Percentiles rank a stretch among this genome's conserved stretches.
Conservation (phyloP, 2,888 invertebrate species). For the Diaphora mendica region DNA sequence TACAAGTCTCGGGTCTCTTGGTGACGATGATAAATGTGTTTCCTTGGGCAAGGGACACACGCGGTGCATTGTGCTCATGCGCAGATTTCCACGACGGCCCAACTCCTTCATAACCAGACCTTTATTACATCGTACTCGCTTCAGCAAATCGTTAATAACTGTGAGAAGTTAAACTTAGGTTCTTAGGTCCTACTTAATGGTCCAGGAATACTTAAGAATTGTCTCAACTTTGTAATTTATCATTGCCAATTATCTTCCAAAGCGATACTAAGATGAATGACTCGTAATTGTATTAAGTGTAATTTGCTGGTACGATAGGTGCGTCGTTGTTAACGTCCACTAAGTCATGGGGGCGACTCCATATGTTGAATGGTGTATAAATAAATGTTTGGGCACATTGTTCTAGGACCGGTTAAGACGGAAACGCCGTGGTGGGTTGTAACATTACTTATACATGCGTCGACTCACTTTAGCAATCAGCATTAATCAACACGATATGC, state of each 20-base stretch:
- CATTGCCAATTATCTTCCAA: constrained; percentile 60
- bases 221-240: constrained; percentile 48
- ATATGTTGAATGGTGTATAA: constrained; percentile 69
- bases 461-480: constrained; percentile 84
- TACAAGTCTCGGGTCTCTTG: constrained; percentile 75
- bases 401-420: constrained; percentile 82
- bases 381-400: constrained; percentile 82
- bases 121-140: constrained; percentile 39
- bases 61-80: constrained; percentile 59
- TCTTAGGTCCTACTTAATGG: constrained; percentile 40
- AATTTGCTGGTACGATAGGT: constrained; percentile 51
- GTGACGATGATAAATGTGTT: constrained; percentile 84
- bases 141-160: constrained; percentile 42
- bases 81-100: constrained; percentile 51
- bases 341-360: constrained; percentile 64
- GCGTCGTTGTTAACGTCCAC: constrained; percentile 51
- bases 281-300: constrained; percentile 50
- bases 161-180: constrained; percentile 36
- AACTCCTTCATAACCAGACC: constrained; percentile 48
- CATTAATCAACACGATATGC: constrained; percentile 84
- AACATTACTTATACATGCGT: constrained; percentile 84
- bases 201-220: constrained; percentile 38
- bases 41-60: constrained; percentile 76
- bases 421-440: constrained; percentile 79
- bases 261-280: constrained; percentile 62